phyloP scores from a whole-genome alignment of 2,797 vertebrate species.

The Microchirus variegatus region DNA sequence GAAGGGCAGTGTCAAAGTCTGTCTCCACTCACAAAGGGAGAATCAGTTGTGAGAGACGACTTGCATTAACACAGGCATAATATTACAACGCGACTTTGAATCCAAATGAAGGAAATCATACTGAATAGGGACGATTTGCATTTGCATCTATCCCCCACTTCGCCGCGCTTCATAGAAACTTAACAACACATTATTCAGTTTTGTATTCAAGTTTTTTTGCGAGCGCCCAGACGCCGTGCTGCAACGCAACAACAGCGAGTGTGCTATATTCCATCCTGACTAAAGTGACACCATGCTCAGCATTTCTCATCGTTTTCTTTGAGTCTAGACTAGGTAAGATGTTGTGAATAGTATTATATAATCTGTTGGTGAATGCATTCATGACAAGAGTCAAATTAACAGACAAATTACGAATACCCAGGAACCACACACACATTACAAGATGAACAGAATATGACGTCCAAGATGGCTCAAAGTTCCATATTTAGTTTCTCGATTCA shows the following conservation, averaged over 20 bases:
- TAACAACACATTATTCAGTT: conserved; percentile 64
- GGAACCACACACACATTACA: too few species aligned
- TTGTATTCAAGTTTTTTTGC: conserved; percentile 43
- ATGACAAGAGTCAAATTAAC: not conserved
- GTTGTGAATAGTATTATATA: not conserved
- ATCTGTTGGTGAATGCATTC: not conserved
- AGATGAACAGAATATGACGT: too few species aligned
- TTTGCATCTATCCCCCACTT: conserved; percentile 62
- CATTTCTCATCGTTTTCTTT: conserved; percentile 3
- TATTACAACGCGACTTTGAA: conserved; percentile 44
- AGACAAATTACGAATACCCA: too few species aligned
- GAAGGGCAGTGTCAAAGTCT: conserved; percentile 52
- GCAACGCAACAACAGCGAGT: not conserved
- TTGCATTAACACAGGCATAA: conserved; percentile 46
- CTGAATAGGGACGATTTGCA: conserved; percentile 55
- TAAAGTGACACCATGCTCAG: not conserved
- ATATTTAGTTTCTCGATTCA: too few species aligned
- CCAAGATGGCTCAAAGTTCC: too few species aligned
- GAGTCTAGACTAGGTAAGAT: conserved; percentile 1
- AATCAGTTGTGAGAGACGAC: conserved; percentile 56
- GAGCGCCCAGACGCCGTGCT: not conserved
- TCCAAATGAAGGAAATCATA: conserved; percentile 58
- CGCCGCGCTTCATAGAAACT: conserved; percentile 41
- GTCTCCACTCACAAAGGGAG: conserved; percentile 51
- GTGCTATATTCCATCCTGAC: conserved; percentile 11